A percentile compares a stretch with the other conserved stretches of the same genome.
Conservation (phyloP, 2,797 vertebrate genomes). For the Acrocephalus scirpaceus region DNA sequence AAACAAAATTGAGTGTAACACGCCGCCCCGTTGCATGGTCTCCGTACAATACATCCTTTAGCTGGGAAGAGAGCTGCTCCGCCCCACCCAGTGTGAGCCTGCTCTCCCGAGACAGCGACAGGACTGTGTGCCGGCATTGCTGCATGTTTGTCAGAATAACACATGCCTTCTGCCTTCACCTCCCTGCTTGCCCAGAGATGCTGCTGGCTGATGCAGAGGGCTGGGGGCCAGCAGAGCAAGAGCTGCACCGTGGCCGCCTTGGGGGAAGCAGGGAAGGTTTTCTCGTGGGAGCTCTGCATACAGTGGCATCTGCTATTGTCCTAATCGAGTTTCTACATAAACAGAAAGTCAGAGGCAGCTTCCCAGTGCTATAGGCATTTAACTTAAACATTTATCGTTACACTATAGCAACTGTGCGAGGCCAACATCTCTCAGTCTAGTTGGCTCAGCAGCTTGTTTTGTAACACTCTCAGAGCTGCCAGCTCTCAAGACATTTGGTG, state of each 20-base stretch:
- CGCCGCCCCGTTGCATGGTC: rapidly evolving
- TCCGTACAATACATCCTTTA: not conserved
- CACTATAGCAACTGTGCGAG: conserved; percentile 28
- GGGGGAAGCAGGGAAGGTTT: not conserved
- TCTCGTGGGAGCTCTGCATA: not conserved
- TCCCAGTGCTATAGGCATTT: conserved; percentile 33
- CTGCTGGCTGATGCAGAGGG: not conserved
- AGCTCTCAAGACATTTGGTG: conserved; percentile 72
- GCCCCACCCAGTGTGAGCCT: rapidly evolving
- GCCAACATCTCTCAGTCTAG: conserved; percentile 56
- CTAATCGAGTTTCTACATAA: not conserved
- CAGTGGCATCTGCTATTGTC: not conserved
- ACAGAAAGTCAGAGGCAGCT: conserved; percentile 15
- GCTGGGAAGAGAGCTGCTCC: not conserved
- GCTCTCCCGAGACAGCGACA: not conserved
- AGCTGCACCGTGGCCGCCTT: rapidly evolving
- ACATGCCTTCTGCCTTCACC: not conserved
- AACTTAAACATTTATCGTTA: conserved; percentile 64
- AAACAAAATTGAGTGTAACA: not conserved
- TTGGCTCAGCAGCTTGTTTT: conserved; percentile 68
- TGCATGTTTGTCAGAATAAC: not conserved
- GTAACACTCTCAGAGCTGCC: conserved; percentile 60
- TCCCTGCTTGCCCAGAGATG: not conserved
- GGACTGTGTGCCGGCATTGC: rapidly evolving
- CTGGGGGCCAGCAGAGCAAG: not conserved